These are phyloP conservation scores for Pegea sp. DNA, from an alignment of 23 tunicate genomes.

Conservation along the genomic window DNA sequence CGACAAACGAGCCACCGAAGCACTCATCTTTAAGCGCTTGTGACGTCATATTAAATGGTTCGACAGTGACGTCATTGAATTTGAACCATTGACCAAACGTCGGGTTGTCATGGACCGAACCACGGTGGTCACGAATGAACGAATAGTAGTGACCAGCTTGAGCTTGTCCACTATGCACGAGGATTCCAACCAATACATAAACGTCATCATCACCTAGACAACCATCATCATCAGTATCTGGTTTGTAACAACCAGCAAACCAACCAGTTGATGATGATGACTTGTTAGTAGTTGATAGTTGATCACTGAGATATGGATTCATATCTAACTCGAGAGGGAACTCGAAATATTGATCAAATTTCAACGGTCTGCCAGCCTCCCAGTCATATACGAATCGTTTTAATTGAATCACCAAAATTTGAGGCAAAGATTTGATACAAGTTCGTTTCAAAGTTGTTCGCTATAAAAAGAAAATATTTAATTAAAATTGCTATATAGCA, in stretches of 20 bases:
- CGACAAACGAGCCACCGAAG: conserved; percentile 79
- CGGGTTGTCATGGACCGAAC: conserved; percentile 24
- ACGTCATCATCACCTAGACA: too few species aligned
- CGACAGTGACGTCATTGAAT: conserved; percentile 67
- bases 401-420: conserved; percentile 71
- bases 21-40: conserved; percentile 68
- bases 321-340: conserved; percentile 84
- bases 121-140: too few species aligned
- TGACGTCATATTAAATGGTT: conserved; percentile 48
- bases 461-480: too few species aligned
- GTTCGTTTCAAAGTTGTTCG: conserved; percentile 57
- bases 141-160: conserved; percentile 93
- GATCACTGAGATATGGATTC: conserved; percentile 56
- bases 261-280: too few species aligned
- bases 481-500: too few species aligned
- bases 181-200: conserved; percentile 62
- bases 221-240: too few species aligned
- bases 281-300: too few species aligned
- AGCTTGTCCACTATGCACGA: conserved; percentile 90
- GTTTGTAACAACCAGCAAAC: too few species aligned
- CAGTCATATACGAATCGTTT: conserved; percentile 94
- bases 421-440: conserved; percentile 80
- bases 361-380: conserved; percentile 68
- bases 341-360: conserved; percentile 69
- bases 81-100: conserved; percentile 59